Percentiles rank a stretch among this genome's conserved stretches.
Evolutionary conservation across 2,888 invertebrate species (phyloP).

Genomic region (Byasa hedistus): DNA sequence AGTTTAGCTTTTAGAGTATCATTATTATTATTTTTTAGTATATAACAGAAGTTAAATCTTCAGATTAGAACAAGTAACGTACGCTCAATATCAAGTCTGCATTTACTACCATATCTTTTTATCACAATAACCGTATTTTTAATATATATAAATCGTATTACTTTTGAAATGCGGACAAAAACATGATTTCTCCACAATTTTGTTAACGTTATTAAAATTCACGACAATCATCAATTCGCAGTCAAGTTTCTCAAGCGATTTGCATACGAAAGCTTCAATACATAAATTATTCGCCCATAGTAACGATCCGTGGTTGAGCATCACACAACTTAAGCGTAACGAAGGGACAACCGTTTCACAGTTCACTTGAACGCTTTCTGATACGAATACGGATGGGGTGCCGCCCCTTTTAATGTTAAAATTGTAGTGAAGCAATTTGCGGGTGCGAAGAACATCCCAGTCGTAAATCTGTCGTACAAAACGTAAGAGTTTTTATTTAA

Average conservation of each 20-base stretch:
- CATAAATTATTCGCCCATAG: conserved; percentile 4
- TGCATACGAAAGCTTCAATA: conserved; percentile 5
- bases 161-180: background rate
- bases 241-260: conserved; percentile 10
- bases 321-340: conserved; percentile 13
- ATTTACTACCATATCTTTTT: background rate
- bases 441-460: background rate
- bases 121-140: background rate
- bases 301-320: background rate
- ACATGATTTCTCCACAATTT: background rate
- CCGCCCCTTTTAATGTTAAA: conserved; percentile 21
- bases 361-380: conserved; percentile 27
- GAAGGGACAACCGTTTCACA: conserved; percentile 18
- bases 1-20: background rate
- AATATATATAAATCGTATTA: background rate
- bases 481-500: no score
- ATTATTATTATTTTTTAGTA: background rate
- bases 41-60: background rate
- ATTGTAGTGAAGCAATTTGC: background rate
- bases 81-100: background rate
- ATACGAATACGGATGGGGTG: conserved; percentile 27
- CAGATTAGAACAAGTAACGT: background rate
- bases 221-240: background rate
- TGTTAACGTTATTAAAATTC: conserved; percentile 5
- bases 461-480: no score